A percentile compares a stretch with the other conserved stretches of the same genome.
Evolutionary conservation across 2,888 invertebrate genomes (phyloP).

Genomic region (Ennomos quercinarius): DNA sequence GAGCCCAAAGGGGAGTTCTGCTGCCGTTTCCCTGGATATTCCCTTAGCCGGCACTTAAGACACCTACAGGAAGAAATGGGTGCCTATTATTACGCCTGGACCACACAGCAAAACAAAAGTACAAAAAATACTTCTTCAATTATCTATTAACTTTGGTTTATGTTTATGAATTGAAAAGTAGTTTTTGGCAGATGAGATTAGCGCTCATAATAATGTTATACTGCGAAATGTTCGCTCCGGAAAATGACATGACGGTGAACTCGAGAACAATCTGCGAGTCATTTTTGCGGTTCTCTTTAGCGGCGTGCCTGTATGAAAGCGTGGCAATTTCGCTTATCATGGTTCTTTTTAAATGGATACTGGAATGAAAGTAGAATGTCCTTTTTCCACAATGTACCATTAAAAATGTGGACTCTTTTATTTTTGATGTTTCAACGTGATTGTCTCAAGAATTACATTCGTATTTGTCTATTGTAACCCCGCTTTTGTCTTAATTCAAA

Average conservation of each 20-base stretch:
- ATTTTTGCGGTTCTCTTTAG: slow-evolving; percentile 49
- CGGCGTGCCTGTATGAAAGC: slow-evolving; percentile 47
- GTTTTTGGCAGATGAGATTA: no score
- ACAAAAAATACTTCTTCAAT: no score
- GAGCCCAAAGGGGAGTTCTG: no score
- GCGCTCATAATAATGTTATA: no score
- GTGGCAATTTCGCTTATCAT: slow-evolving; percentile 56
- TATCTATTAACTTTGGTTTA: no score
- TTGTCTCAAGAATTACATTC: slow-evolving; percentile 20
- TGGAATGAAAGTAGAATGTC: slow-evolving; percentile 45
- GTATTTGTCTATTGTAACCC: neutral
- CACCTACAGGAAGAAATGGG: no score
- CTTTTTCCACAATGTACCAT: slow-evolving; percentile 34
- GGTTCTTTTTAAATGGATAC: slow-evolving; percentile 47
- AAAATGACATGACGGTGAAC: slow-evolving; percentile 38
- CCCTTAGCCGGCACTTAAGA: no score
- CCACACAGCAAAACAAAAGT: no score
- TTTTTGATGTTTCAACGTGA: slow-evolving; percentile 17
- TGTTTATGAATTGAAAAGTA: no score
- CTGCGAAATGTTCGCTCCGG: slow-evolving; percentile 9
- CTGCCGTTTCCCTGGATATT: no score
- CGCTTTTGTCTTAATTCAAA: no score
- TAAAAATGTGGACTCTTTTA: slow-evolving; percentile 31
- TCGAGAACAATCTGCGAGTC: slow-evolving; percentile 45
- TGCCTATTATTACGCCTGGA: no score